Conservation (phyloP, 2,797 vertebrate genomes). For the Semotilus atromaculatus region DNA sequence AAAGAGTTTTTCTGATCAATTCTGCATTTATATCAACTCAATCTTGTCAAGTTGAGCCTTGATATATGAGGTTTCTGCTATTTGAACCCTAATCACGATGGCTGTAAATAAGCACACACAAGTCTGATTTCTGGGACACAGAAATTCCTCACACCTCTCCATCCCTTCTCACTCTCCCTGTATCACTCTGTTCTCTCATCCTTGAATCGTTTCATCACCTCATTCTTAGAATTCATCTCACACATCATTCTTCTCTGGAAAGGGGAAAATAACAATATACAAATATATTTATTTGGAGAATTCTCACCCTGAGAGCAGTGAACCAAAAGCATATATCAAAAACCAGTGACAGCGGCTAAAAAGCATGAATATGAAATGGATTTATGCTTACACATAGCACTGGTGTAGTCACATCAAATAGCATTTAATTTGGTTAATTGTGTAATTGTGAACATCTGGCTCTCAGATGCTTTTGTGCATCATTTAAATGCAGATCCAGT, state of each 20-base stretch:
- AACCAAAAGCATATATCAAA: constrained; percentile 48
- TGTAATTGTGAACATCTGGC: constrained; percentile 26
- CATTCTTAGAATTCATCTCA: constrained; percentile 49
- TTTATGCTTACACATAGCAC: constrained; percentile 12
- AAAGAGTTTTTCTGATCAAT: constrained; percentile 27
- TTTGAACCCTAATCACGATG: constrained; percentile 32
- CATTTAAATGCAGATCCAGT: neutral
- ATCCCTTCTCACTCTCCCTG: neutral
- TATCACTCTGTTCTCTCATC: constrained; percentile 39
- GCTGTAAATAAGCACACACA: constrained; percentile 4
- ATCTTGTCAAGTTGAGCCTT: neutral
- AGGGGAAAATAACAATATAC: constrained; percentile 50
- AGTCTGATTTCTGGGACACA: neutral
- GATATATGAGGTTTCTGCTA: constrained; percentile 16
- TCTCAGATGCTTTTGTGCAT: constrained; percentile 9
- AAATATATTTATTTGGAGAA: constrained; percentile 46
- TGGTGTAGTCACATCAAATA: constrained; percentile 15
- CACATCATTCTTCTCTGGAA: constrained; percentile 46
- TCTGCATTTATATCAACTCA: neutral
- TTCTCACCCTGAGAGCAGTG: constrained; percentile 39
- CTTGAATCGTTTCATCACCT: constrained; percentile 48
- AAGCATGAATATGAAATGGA: constrained; percentile 42
- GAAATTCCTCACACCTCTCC: constrained; percentile 21
- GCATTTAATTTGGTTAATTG: constrained; percentile 13
- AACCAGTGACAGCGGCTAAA: constrained; percentile 31